A percentile compares a stretch with the other conserved stretches of the same genome.
Evolutionary conservation across 2,113 vertebrate genomes (phyloP).

Genomic region (Xenopus laevis): DNA sequence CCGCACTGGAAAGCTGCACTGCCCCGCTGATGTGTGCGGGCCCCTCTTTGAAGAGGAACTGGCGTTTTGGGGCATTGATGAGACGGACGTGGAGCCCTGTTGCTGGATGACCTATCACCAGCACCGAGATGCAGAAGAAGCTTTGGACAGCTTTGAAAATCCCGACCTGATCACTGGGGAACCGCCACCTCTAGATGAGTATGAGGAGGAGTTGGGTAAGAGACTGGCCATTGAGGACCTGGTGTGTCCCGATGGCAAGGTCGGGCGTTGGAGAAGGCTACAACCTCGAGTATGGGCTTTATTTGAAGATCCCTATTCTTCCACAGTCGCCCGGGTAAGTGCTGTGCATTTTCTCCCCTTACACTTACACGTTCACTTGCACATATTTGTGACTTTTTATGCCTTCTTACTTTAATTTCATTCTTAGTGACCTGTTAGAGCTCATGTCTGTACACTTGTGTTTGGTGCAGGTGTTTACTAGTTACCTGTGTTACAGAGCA

Average conservation of each 20-base stretch:
- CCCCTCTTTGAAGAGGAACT: slow-evolving; percentile 93
- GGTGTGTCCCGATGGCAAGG: slow-evolving; percentile 63
- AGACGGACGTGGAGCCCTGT: slow-evolving; percentile 95
- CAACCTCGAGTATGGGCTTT: slow-evolving; percentile 90
- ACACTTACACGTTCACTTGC: no score
- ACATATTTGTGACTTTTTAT: no score
- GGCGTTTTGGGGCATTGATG: slow-evolving; percentile 94
- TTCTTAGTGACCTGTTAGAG: no score
- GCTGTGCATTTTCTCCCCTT: no score
- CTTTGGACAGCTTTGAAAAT: slow-evolving; percentile 88
- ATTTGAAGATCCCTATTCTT: slow-evolving; percentile 94
- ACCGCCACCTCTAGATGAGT: slow-evolving; percentile 53
- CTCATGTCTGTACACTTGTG: no score
- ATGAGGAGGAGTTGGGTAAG: slow-evolving; percentile 72
- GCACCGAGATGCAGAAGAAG: slow-evolving; percentile 93
- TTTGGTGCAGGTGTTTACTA: no score
- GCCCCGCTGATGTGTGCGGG: slow-evolving; percentile 91
- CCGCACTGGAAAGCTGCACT: slow-evolving; percentile 91
- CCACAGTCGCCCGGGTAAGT: slow-evolving; percentile 90
- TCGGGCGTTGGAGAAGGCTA: slow-evolving; percentile 80
- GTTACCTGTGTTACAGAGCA: no score
- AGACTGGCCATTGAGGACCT: slow-evolving; percentile 73
- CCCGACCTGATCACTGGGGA: slow-evolving; percentile 80
- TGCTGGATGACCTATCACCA: slow-evolving; percentile 96
- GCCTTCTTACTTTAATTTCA: no score